Conservation (phyloP, 1,140 invertebrate genomes). For the Drosophila ogumai region DNA sequence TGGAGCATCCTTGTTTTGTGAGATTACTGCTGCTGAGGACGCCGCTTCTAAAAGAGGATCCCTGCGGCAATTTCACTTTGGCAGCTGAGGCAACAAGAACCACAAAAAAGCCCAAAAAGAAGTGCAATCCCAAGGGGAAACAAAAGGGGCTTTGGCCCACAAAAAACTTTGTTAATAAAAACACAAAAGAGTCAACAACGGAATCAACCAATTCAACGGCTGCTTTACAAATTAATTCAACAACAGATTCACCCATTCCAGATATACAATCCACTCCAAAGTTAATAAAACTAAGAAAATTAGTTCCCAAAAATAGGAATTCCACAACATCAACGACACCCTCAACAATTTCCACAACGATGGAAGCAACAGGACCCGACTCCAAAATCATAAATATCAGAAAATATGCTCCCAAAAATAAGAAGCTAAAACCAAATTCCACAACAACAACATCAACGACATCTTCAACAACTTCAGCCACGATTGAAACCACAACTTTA, state of each 20-base stretch:
- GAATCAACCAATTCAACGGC: background rate
- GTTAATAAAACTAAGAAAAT: slow-evolving; percentile 9
- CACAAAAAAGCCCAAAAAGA: slow-evolving; percentile 4
- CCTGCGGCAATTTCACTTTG: slow-evolving; percentile 58
- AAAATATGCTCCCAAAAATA: slow-evolving; percentile 8
- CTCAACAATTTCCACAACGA: slow-evolving; percentile 12
- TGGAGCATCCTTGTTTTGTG: slow-evolving; percentile 64
- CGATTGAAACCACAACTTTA: slow-evolving; percentile 11
- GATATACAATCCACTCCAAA: background rate
- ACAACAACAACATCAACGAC: slow-evolving; percentile 10
- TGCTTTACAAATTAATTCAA: background rate
- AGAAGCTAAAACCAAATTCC: background rate
- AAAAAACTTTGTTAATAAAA: background rate
- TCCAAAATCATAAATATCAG: slow-evolving; percentile 15
- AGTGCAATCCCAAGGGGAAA: slow-evolving; percentile 4
- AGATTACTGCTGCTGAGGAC: slow-evolving; percentile 52
- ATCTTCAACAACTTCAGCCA: slow-evolving; percentile 10
- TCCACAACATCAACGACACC: slow-evolving; percentile 12
- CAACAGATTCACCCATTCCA: background rate
- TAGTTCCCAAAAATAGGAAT: slow-evolving; percentile 7
- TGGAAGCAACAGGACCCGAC: slow-evolving; percentile 5
- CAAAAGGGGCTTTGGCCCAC: background rate
- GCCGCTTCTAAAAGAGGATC: slow-evolving; percentile 53
- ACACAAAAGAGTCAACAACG: background rate
- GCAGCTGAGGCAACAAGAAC: background rate